Evolutionary conservation across 92 coral and sea anemone genomes (phyloP).

Genomic region (Epizoanthus illoricatus): DNA sequence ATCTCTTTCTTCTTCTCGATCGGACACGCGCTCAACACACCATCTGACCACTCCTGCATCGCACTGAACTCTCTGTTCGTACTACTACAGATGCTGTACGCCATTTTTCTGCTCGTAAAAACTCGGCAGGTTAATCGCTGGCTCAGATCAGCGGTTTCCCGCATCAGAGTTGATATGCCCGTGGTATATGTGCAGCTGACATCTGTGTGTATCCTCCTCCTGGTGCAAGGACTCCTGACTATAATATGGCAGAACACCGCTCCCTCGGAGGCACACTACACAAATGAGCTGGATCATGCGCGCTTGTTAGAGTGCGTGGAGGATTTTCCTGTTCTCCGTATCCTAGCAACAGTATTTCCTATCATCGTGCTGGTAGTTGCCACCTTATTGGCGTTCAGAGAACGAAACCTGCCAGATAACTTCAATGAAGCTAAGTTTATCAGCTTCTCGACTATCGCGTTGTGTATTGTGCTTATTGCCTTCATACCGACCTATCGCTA

Average conservation of each 20-base stretch:
- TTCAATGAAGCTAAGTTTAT: constrained; percentile 88
- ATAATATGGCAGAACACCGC: constrained; percentile 65
- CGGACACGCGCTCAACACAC: constrained; percentile 53
- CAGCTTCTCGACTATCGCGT: constrained; percentile 88
- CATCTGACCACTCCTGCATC: constrained; percentile 63
- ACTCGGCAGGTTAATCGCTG: constrained; percentile 62
- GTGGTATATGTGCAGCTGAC: constrained; percentile 48
- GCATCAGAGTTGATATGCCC: constrained; percentile 46
- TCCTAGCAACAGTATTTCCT: constrained; percentile 73
- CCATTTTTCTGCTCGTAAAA: constrained; percentile 73
- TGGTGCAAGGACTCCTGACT: constrained; percentile 64
- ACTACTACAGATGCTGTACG: constrained; percentile 51
- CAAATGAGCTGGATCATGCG: constrained; percentile 65
- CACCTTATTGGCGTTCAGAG: constrained; percentile 79
- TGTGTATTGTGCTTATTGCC: constrained; percentile 83
- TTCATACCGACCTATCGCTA: constrained; percentile 92
- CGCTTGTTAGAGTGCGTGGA: constrained; percentile 83
- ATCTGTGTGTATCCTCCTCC: constrained; percentile 48
- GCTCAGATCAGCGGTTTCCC: constrained; percentile 65
- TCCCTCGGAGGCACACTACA: constrained; percentile 55
- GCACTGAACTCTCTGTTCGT: constrained; percentile 50
- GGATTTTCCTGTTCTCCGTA: constrained; percentile 59
- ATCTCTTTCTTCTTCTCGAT: constrained; percentile 60
- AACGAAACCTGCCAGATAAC: constrained; percentile 74
- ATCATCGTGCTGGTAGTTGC: constrained; percentile 66